Evolutionary conservation across 2,888 invertebrate genomes (phyloP).

Genomic region (Ptilodon capucinus): DNA sequence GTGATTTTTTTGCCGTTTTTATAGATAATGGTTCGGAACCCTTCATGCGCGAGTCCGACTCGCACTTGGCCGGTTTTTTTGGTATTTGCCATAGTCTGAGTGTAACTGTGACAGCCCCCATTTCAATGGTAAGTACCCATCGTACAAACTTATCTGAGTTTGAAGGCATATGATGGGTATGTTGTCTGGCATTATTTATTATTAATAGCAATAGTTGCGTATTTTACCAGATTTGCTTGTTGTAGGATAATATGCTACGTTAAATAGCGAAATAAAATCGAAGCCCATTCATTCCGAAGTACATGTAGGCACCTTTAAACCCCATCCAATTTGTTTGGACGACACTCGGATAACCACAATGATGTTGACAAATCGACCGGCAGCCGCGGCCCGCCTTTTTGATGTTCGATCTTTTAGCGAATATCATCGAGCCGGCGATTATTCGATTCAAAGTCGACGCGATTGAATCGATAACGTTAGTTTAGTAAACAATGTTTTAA

Average conservation of each 20-base stretch:
- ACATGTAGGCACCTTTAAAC: constrained; percentile 53
- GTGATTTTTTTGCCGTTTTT: too few species aligned
- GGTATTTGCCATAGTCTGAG: too few species aligned
- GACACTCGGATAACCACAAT: constrained; percentile 59
- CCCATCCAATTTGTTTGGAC: constrained; percentile 70
- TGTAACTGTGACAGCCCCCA: too few species aligned
- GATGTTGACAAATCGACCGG: constrained; percentile 78
- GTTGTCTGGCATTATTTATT: too few species aligned
- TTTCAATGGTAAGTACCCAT: too few species aligned
- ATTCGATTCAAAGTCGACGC: background rate
- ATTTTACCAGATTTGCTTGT: too few species aligned
- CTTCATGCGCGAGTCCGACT: too few species aligned
- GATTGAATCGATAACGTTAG: background rate
- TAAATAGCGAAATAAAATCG: constrained; percentile 25
- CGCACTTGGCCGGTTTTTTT: too few species aligned
- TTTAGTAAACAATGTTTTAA: background rate
- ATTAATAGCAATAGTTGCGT: too few species aligned
- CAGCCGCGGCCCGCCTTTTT: constrained; percentile 66
- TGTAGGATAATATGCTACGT: background rate
- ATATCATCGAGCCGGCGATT: background rate
- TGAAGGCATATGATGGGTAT: too few species aligned
- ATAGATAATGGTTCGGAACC: too few species aligned
- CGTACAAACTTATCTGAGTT: too few species aligned
- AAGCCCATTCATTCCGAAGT: constrained; percentile 31
- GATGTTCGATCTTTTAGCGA: constrained; percentile 68